Evolutionary conservation across 2,888 invertebrate genomes (phyloP).

Genomic region (Nymphalis c-album): DNA sequence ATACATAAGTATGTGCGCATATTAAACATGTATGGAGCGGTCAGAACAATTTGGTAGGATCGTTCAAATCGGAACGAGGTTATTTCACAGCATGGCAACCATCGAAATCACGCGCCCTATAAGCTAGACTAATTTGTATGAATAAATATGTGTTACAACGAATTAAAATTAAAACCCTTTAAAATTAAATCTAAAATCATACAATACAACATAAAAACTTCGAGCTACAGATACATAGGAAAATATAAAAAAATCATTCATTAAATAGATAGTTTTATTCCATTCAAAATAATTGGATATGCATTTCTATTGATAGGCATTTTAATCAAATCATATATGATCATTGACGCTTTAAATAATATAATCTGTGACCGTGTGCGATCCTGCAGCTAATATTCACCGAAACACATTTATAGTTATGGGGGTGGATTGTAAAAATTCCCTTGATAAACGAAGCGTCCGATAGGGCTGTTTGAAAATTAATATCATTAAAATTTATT

Average conservation of each 20-base stretch:
- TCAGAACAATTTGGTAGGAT: not conserved
- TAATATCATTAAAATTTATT: slow-evolving; percentile 58
- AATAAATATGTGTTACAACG: too few relatives aligned
- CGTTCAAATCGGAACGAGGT: slow-evolving; percentile 58
- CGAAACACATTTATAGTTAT: slow-evolving; percentile 35
- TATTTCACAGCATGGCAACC: slow-evolving; percentile 55
- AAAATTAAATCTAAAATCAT: too few relatives aligned
- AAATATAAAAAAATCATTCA: not conserved
- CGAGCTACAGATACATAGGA: not conserved
- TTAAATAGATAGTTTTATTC: not conserved
- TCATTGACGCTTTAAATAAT: slow-evolving; percentile 19
- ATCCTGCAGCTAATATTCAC: slow-evolving; percentile 31
- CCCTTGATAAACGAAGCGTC: slow-evolving; percentile 36
- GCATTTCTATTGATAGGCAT: slow-evolving; percentile 16
- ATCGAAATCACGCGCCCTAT: slow-evolving; percentile 50
- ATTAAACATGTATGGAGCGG: not conserved
- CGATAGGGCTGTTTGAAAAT: slow-evolving; percentile 48
- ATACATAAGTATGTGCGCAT: not conserved
- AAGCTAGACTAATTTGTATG: too few relatives aligned
- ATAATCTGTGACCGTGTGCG: slow-evolving; percentile 11
- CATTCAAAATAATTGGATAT: not conserved
- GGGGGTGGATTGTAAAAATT: slow-evolving; percentile 33
- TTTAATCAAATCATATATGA: slow-evolving; percentile 22
- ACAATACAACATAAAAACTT: not conserved
- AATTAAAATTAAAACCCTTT: too few relatives aligned